Conservation (phyloP, 1,140 invertebrate species). For the Drosophila novamexicana region DNA sequence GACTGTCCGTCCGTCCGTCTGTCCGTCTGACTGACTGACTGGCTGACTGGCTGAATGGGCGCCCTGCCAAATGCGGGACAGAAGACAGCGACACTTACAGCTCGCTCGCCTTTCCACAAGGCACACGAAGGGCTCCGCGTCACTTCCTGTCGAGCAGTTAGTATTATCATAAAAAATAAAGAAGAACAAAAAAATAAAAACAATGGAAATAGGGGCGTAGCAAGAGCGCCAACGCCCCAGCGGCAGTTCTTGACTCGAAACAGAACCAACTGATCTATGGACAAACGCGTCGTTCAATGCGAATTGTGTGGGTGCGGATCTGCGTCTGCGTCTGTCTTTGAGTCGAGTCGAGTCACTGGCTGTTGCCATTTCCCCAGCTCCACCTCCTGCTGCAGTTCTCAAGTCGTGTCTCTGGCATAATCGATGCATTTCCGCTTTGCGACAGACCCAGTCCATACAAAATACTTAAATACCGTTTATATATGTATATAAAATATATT, state of each 20-base stretch:
- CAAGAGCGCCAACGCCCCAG: slow-evolving; percentile 37
- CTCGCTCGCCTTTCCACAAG: slow-evolving; percentile 26
- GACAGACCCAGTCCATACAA: slow-evolving; percentile 5
- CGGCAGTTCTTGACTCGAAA: slow-evolving; percentile 5
- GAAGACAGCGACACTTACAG: slow-evolving; percentile 28
- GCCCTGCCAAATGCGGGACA: slow-evolving; percentile 60
- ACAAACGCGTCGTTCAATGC: slow-evolving; percentile 24
- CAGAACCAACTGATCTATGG: slow-evolving; percentile 25
- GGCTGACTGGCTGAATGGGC: slow-evolving; percentile 62
- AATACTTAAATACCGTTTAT: slow-evolving; percentile 19
- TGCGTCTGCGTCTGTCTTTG: neutral
- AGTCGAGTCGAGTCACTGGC: neutral
- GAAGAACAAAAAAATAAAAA: slow-evolving; percentile 14
- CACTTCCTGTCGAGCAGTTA: slow-evolving; percentile 34
- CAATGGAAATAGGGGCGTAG: slow-evolving; percentile 37
- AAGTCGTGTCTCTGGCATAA: slow-evolving; percentile 55
- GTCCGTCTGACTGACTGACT: slow-evolving; percentile 44
- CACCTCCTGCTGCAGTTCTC: neutral
- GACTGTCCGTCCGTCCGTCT: no score
- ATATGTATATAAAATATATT: slow-evolving; percentile 15
- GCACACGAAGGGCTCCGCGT: slow-evolving; percentile 28
- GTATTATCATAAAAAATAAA: slow-evolving; percentile 9
- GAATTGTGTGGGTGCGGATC: slow-evolving; percentile 29
- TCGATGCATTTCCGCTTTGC: slow-evolving; percentile 73
- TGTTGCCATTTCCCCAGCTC: neutral